Evolutionary conservation across 2,113 vertebrate species (phyloP).

Genomic region (Origma solitaria): DNA sequence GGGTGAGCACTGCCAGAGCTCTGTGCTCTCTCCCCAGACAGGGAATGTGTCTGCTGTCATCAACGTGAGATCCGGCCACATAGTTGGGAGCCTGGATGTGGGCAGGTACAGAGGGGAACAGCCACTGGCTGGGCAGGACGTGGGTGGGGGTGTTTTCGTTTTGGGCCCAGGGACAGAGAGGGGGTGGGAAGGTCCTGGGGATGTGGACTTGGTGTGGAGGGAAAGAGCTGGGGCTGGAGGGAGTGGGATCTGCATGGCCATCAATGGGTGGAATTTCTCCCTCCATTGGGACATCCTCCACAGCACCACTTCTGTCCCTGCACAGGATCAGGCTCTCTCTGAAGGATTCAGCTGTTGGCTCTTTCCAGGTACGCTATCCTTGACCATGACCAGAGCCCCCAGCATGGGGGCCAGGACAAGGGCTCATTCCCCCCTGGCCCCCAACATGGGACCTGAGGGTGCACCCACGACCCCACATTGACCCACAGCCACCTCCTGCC

Average conservation of each 20-base stretch:
- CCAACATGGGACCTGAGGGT: neutral
- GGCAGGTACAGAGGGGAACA: constrained; percentile 37
- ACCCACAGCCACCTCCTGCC: no score
- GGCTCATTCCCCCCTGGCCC: fast-evolving
- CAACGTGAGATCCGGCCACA: neutral
- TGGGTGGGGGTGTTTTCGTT: neutral
- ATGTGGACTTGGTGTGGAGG: no score
- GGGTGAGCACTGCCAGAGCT: neutral
- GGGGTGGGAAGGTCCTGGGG: neutral
- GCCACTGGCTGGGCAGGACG: neutral
- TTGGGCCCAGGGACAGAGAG: no score
- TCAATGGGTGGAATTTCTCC: fast-evolving
- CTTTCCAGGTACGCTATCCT: constrained; percentile 60
- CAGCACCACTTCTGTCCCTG: neutral
- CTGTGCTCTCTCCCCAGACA: constrained; percentile 39
- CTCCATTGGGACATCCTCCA: neutral
- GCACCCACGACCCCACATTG: neutral
- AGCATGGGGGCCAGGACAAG: neutral
- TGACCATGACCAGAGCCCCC: neutral
- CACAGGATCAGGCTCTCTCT: constrained; percentile 61
- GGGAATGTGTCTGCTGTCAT: neutral
- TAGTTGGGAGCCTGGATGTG: constrained; percentile 31
- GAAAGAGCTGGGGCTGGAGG: neutral
- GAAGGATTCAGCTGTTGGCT: constrained; percentile 56
- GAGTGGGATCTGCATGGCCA: fast-evolving